Evolutionary conservation across 92 coral and sea anemone species (phyloP).

Genomic region (Epizoanthus fatuus): DNA sequence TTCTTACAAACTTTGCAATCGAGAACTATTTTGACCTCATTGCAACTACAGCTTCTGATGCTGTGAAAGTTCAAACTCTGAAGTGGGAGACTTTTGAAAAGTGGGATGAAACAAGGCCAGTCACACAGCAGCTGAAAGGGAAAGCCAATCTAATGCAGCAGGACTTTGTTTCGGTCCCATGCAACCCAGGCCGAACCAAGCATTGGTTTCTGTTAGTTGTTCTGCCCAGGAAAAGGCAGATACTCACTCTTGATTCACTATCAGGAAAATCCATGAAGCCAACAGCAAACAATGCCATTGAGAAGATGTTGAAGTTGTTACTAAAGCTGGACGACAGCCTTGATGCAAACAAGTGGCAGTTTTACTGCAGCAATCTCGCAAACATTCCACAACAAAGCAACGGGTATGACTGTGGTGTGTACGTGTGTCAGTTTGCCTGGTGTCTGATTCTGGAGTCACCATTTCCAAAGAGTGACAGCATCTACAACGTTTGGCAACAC

Average conservation of each 20-base stretch:
- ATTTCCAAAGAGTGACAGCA: no score
- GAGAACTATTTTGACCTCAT: constrained; percentile 54
- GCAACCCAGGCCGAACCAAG: constrained; percentile 43
- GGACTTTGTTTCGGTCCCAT: constrained; percentile 60
- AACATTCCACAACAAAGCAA: constrained; percentile 50
- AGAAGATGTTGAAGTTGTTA: constrained; percentile 54
- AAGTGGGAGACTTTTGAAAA: constrained; percentile 55
- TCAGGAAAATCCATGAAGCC: constrained; percentile 53
- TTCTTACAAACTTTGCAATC: constrained; percentile 66
- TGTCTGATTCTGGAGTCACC: background rate
- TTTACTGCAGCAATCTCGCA: constrained; percentile 13
- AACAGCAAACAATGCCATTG: constrained; percentile 40
- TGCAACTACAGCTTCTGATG: background rate
- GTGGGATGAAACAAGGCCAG: background rate
- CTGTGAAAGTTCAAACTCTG: background rate
- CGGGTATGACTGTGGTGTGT: constrained; percentile 45
- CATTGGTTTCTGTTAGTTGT: constrained; percentile 69
- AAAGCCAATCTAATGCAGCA: constrained; percentile 52
- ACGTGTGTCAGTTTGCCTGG: constrained; percentile 22
- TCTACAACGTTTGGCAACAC: no score
- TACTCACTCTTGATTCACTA: constrained; percentile 51
- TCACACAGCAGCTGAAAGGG: background rate
- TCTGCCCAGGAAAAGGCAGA: constrained; percentile 43
- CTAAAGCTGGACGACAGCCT: constrained; percentile 16
- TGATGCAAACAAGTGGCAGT: constrained; percentile 33